These are phyloP conservation scores for Hippocampus mohnikei DNA, from an alignment of 2,113 vertebrate genomes.

Conservation along the genomic window DNA sequence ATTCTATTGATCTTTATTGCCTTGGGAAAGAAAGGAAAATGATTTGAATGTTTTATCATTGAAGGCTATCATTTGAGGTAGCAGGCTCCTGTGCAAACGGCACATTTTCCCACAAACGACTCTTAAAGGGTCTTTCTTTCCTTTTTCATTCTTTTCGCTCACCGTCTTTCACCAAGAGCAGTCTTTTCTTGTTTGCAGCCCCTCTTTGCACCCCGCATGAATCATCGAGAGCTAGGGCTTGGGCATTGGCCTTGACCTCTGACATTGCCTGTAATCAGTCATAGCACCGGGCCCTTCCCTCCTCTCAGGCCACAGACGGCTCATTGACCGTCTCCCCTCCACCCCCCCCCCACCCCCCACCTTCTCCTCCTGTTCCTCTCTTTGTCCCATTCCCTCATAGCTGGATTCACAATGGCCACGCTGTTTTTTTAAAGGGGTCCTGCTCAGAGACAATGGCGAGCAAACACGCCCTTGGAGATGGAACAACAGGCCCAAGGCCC, in stretches of 20 bases:
- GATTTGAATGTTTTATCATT: constrained; percentile 29
- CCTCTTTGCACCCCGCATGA: constrained; percentile 58
- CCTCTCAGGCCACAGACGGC: constrained; percentile 68
- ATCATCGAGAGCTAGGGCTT: constrained; percentile 64
- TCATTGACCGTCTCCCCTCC: constrained; percentile 38
- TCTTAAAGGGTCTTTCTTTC: constrained; percentile 33
- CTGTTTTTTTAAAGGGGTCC: constrained; percentile 46
- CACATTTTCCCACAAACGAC: constrained; percentile 35
- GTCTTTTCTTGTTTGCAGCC: constrained; percentile 46
- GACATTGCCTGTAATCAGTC: constrained; percentile 77
- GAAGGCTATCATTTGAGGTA: constrained; percentile 41
- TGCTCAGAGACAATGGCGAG: constrained; percentile 56
- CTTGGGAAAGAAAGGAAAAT: not conserved
- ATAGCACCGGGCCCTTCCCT: constrained; percentile 74
- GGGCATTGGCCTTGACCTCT: constrained; percentile 74
- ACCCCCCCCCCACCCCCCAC: constrained; percentile 22
- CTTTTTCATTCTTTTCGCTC: constrained; percentile 10
- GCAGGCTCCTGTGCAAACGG: constrained; percentile 30
- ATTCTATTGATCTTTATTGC: not conserved
- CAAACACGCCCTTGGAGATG: constrained; percentile 58
- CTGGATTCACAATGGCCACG: constrained; percentile 48
- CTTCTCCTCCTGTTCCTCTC: constrained; percentile 54
- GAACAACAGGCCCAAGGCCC: constrained; percentile 61
- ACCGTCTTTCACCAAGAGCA: constrained; percentile 42
- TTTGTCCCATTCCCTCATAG: constrained; percentile 22